These are phyloP conservation scores for Phoebastria nigripes DNA, from an alignment of 2,797 vertebrate genomes.

Conservation along the genomic window DNA sequence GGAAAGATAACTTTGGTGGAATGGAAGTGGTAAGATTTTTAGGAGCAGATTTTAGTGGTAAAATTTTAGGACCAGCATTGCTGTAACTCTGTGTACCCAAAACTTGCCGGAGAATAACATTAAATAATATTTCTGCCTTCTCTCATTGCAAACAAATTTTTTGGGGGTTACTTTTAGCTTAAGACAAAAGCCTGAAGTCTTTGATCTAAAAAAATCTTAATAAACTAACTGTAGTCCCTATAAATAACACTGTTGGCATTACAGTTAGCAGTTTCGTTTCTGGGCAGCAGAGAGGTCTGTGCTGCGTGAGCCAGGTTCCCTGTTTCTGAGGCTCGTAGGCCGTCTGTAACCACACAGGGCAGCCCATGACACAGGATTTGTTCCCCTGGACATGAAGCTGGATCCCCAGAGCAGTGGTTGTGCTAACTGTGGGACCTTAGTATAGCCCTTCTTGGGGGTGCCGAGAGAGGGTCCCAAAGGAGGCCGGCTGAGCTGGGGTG, in stretches of 20 bases:
- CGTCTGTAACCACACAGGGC: fast-evolving
- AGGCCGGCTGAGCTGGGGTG: neutral
- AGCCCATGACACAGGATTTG: neutral
- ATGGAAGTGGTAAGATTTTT: neutral
- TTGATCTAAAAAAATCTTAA: neutral
- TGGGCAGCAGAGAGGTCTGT: neutral
- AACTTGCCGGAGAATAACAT: neutral
- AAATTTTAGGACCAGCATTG: neutral
- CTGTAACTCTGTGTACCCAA: neutral
- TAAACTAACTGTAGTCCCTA: neutral
- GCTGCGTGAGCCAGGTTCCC: fast-evolving
- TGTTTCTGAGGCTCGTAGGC: neutral
- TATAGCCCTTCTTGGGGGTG: too few relatives aligned
- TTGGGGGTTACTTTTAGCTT: neutral
- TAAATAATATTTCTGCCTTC: neutral
- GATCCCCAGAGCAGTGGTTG: neutral
- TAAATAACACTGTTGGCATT: too few relatives aligned
- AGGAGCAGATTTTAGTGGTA: neutral
- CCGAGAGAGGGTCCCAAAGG: neutral
- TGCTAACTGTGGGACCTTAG: fast-evolving
- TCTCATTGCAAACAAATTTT: neutral
- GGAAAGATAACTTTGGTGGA: neutral
- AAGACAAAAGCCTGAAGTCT: neutral
- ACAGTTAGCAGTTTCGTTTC: neutral
- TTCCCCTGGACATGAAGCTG: fast-evolving